phyloP scores from a whole-genome alignment of 2,113 vertebrate species.

The Cephalopholis sonnerati region DNA sequence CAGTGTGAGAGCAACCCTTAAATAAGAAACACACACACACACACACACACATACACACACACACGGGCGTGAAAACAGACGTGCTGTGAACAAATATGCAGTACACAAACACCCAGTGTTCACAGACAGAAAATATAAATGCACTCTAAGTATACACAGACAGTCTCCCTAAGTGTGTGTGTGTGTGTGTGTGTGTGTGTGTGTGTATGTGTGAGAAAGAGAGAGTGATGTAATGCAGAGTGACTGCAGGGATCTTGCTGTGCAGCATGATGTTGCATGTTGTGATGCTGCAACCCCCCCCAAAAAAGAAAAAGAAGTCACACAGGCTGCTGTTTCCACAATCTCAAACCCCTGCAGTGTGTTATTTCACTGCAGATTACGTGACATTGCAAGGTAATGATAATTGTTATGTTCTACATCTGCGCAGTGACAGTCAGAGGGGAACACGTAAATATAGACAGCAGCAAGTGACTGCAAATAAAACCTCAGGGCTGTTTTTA shows the following conservation, averaged over 20 bases:
- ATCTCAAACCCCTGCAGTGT: constrained; percentile 3
- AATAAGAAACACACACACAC: background rate
- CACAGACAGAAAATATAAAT: background rate
- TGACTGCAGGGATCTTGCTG: constrained; percentile 47
- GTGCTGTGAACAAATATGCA: background rate
- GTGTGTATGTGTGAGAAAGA: background rate
- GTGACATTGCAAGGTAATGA: background rate
- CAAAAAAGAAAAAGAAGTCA: constrained; percentile 6
- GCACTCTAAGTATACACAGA: background rate
- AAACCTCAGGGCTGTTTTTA: background rate
- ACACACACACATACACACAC: background rate
- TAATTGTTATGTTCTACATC: background rate
- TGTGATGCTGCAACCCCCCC: constrained; percentile 16
- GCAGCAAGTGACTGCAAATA: background rate
- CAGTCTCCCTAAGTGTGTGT: background rate
- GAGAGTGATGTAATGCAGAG: constrained; percentile 41
- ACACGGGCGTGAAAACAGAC: background rate
- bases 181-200: background rate
- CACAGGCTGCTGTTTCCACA: constrained; percentile 20
- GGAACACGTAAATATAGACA: background rate
- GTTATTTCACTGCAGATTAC: background rate
- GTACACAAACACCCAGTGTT: background rate
- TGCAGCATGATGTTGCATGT: constrained; percentile 27
- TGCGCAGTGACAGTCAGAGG: background rate
- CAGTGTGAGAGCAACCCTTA: too few relatives aligned